phyloP scores from a whole-genome alignment of 2,888 invertebrate species.

The Drosophila limbata region DNA sequence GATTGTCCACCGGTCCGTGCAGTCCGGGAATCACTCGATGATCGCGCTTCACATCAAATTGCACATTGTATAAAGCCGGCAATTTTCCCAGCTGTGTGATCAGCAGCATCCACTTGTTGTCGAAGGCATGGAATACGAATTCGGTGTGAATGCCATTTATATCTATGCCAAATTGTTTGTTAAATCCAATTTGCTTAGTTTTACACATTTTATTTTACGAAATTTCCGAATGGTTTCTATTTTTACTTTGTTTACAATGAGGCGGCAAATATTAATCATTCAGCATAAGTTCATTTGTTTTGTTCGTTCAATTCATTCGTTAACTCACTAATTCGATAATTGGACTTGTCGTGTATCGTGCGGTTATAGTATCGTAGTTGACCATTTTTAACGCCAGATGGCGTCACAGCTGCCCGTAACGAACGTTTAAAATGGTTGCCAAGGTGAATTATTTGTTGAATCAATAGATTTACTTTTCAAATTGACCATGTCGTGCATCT shows the following conservation, averaged over 20 bases:
- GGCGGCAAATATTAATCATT: constrained; percentile 15
- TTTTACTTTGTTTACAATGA: constrained; percentile 45
- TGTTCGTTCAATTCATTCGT: not conserved
- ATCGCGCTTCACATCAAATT: constrained; percentile 76
- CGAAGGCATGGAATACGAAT: constrained; percentile 82
- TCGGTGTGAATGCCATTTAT: constrained; percentile 79
- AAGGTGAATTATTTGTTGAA: constrained; percentile 43
- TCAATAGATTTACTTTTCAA: constrained; percentile 39
- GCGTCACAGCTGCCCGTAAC: constrained; percentile 18
- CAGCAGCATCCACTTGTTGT: constrained; percentile 82
- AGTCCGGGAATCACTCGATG: constrained; percentile 48
- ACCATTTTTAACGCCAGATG: constrained; percentile 17
- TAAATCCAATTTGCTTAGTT: constrained; percentile 66
- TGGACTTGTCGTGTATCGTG: not conserved
- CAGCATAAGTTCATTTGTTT: not conserved
- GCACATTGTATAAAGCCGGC: constrained; percentile 80
- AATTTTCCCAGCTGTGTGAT: constrained; percentile 83
- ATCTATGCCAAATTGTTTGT: constrained; percentile 70
- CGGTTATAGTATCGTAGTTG: not conserved
- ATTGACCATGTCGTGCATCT: constrained; percentile 86
- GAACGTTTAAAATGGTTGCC: constrained; percentile 32
- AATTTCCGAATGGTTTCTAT: not conserved
- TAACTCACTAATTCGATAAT: not conserved
- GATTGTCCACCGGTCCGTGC: constrained; percentile 68
- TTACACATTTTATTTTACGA: constrained; percentile 28